Base-by-base conservation (phyloP, 2,797 vertebrate species). In the Sebastes cheni region DNA sequence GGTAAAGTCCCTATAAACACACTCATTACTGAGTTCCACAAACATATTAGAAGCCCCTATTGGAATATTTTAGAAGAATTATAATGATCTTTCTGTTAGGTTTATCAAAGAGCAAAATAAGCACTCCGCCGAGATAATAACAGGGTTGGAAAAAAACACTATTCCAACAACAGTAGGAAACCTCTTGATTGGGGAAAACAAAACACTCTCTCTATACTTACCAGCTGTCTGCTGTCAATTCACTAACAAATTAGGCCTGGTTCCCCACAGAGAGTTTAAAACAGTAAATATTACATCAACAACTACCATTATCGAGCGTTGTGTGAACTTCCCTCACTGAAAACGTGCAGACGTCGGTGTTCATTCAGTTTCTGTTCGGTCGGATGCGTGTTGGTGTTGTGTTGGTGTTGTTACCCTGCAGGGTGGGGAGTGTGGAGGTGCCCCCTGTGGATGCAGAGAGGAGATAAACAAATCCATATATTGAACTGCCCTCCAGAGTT, bases 401-500 rank as follows among this genome's bases (percentile, higher is more conserved):
- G 42, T 46, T 46, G 42, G 42, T 36, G 29, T 27, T 27, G 68
- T 85, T 72, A 13, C 36, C 70, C 32, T 55, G 71, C 67, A 18
- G 80, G 79, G 61, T 1, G 58, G 50, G 50, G 54, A 54, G 83
- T 18, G 22, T 39, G 34, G 85, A 81, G 64, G 30, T 80, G 72
- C 75, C 34, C 23, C 77, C 71, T n/a, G 60, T 54, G 82, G 80
- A 85, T 56, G 66, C 67, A 77, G 18, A 23, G 77, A 83, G 50
- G 62, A 82, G 79, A 89, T 84, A 84, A 93, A 86, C 76, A 88
- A 82, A 92, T 94, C 91, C 62, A 92, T 91, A 88, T 86, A 90
- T 92, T 32, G 86, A 92, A 8, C 66, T 14, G 75, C 71, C 50
- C 69, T 85, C 68, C 70, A 52, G 80, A 85, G 75, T 86, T 84